Base-by-base conservation (phyloP, 2,797 vertebrate genomes). In the Poliocrania exsul region DNA sequence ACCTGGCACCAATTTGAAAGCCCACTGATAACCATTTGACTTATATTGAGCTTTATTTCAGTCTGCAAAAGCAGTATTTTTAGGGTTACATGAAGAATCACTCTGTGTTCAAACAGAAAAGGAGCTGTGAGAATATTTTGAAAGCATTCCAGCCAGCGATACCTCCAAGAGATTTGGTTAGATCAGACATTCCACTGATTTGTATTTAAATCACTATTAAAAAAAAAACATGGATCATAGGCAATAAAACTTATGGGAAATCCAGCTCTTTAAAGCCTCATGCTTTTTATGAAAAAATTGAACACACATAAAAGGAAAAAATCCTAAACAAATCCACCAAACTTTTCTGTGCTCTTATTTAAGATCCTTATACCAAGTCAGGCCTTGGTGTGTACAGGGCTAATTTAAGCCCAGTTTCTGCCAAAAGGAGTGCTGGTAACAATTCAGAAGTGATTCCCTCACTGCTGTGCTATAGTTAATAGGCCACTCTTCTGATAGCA, bases 391-490 rank as follows among this genome's bases (percentile, higher is more conserved):
- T 66, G n/a, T 54, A 61, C 57, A 54, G 33, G 20, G 60, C 40
- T 90, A 73, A 88, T 96, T 90, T 87, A 85, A 86, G 47, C 42
- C 42, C 37, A 42, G 18, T 90, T 89, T 60, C 51, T 88, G 50
- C 53, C 12, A 72, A 81, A 90, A 71, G 46, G 80, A 72, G 10
- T 65, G 54, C 12, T 95, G 72, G 57, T 71, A 62, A 70, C 44
- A 92, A 83, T 89, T 96, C 65, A 90, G 72, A 88, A 83, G 69
- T 85, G 80, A 65, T 93, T 90, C 50, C 67, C 54, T 92, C 38
- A 72, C 42, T 86, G 60, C 57, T 72, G 70, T 65, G 73, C 40
- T 86, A 33, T 24, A 47, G 46, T 60, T 86, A 95, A 88, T 86
- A 54, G 73, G 23, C 50, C 29, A 47, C 33, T 92, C 81, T 81